Base-by-base conservation (phyloP, 2,888 invertebrate genomes). In the Phragmatobia fuliginosa region DNA sequence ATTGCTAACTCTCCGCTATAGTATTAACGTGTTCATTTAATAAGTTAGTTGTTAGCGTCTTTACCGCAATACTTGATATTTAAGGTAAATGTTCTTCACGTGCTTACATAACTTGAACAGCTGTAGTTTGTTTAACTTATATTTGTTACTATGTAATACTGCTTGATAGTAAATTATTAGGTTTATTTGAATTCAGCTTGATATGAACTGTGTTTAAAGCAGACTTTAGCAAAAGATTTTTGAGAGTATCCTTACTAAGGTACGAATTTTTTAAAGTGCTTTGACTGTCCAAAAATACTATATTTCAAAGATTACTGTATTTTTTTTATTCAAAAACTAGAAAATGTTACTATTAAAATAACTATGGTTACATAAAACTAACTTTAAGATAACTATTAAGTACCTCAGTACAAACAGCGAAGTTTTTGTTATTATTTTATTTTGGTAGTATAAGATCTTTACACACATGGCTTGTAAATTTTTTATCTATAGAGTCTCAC, bases 1-100 rank as follows among this genome's bases (percentile, higher is more conserved):
- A n/a, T 59, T 59, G 16, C 58, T 70, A 69, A 68, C 64, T 31
- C 45, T 36, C n/a, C 59, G 18, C 21, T 66, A 69, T 31, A 70
- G 67, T 65, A 41, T 38, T 41, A n/a, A 59, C 64, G 33, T 2
- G 36, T 68, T 58, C 18, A n/a, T 52, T 56, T 49, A 60, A 66
- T 28, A 45, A 18, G 14, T 58, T 28, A 5, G 11, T 31, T 49
- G n/a, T 66, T 60, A 45, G 45, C 52, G 49, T 45, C 32, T 49
- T 45, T 61, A 69, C 69, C 32, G 31, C 31, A 56, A 56, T 38
- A 52, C 61, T 69, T 61, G 16, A 56, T 58, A 58, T 32, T n/a
- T 59, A 31, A 61, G 3, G 33, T 18, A 41, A 56, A 65, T 52
- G 25, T 56, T 16, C 28, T 58, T 41, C 41, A 58, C 11, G 61